phyloP scores from a whole-genome alignment of 2,797 vertebrate species.

The Ceyx erithaca region DNA sequence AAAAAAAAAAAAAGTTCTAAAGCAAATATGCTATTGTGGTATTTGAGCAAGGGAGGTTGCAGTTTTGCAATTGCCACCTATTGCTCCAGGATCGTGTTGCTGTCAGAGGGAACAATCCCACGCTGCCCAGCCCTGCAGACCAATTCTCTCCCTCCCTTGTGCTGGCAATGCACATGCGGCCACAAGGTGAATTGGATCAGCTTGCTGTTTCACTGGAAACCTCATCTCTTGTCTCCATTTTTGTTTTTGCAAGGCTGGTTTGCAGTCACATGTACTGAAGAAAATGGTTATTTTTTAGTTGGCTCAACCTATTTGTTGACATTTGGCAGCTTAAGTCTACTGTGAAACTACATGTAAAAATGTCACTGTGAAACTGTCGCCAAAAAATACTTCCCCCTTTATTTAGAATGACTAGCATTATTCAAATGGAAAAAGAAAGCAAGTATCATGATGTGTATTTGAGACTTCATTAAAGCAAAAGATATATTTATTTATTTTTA shows the following conservation, averaged over 20 bases:
- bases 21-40: background rate
- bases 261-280: background rate
- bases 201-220: slow-evolving; percentile 25
- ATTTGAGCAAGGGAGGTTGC: background rate
- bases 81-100: rapidly evolving
- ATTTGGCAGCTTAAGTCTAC: background rate
- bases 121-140: background rate
- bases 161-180: rapidly evolving
- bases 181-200: slow-evolving; percentile 23
- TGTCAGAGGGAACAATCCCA: background rate
- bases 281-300: background rate
- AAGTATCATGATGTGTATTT: background rate
- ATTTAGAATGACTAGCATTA: background rate
- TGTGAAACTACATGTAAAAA: background rate
- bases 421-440: slow-evolving; percentile 1
- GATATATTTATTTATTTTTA: background rate
- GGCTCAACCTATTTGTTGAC: background rate
- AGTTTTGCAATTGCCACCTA: background rate
- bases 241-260: slow-evolving; percentile 3
- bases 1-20: background rate
- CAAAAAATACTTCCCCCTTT: background rate
- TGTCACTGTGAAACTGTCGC: background rate
- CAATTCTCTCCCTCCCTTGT: background rate
- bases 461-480: background rate
- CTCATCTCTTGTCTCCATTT: background rate